Evolutionary conservation across 2,888 invertebrate species (phyloP), one percentile per base, ranked within the genome.

Genomic region (Apomyelois bistriatella): DNA sequence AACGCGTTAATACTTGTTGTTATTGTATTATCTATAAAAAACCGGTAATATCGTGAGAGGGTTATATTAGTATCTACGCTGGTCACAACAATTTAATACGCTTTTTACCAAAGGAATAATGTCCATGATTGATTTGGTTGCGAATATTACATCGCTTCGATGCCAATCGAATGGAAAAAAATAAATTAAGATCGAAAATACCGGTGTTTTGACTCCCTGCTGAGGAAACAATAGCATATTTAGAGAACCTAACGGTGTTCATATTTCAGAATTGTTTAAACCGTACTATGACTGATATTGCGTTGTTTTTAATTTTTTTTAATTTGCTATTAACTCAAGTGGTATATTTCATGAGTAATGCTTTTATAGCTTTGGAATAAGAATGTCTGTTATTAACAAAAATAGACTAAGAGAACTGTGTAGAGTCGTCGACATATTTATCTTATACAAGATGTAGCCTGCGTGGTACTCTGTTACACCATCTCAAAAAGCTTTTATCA

Each of bases 211-310:
- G 30, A 43, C 43, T 43, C 43, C 43, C 43, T 43, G 17, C 43
- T 43, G 43, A 43, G 43, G 30, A 41, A 43, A 30, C 43, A 43
- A 43, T 43, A 28, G 30, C 13, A 13, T 30, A 43, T 43, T 22
- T 30, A 30, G 30, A 43, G 43, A 30, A 13, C 28, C 41, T 43
- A 30, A 28, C 43, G 43, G 43, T 30, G 43, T 30, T 43, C 12
- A 12, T 12, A 30, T 43, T 38, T n/a, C 1, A 3, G 7, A 32
- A 9, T 32, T 32, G 8, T 32, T 1, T 7, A 32, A 4, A 32
- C 32, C 8, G 32, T 7, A 32, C 3, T 32, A 7, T 32, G 9
- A 32, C 32, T 32, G 7, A 32, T 32, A 32, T 32, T 32, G 1
- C 10, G 1, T 9, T 32, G 7, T 22, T 22, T 22, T 22, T 22